A percentile compares a stretch with the other conserved stretches of the same genome.
These are phyloP conservation scores for Tokudaia tokunoshimensis DNA, from an alignment of 2,797 vertebrate species.

Conservation along the genomic window DNA sequence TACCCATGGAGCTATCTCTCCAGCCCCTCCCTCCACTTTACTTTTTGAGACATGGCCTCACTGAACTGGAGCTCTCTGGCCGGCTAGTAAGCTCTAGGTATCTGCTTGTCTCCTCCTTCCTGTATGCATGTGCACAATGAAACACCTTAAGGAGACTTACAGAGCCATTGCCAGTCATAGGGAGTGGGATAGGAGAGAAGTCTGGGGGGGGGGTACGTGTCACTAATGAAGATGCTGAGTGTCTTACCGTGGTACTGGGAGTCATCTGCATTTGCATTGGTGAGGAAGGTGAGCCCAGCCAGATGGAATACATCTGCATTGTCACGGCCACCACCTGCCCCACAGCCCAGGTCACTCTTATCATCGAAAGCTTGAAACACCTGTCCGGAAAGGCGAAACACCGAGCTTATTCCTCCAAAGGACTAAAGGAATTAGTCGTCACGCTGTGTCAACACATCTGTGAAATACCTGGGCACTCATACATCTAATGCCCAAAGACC, in stretches of 20 bases:
- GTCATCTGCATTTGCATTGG: constrained; percentile 92
- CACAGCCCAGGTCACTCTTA: constrained; percentile 94
- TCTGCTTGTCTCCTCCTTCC: neutral
- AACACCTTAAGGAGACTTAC: neutral
- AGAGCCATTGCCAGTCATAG: neutral
- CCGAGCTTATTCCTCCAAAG: constrained; percentile 36
- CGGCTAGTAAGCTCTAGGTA: no score
- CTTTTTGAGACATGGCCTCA: neutral
- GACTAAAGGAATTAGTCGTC: neutral
- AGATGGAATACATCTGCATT: constrained; percentile 91
- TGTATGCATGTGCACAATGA: neutral
- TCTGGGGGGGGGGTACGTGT: neutral
- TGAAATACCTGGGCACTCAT: neutral
- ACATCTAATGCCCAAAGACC: neutral
- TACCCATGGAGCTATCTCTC: neutral
- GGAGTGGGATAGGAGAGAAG: neutral
- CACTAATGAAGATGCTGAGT: neutral
- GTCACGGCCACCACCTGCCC: constrained; percentile 94
- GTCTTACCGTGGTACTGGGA: constrained; percentile 85
- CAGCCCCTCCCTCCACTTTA: no score
- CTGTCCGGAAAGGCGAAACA: constrained; percentile 84
- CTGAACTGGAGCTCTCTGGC: neutral
- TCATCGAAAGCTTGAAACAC: constrained; percentile 92
- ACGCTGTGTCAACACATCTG: neutral
- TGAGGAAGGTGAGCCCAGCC: constrained; percentile 94